Percentiles rank a stretch among this genome's conserved stretches.
Conservation (phyloP, 2,888 invertebrate species). For the Pandemis heparana region DNA sequence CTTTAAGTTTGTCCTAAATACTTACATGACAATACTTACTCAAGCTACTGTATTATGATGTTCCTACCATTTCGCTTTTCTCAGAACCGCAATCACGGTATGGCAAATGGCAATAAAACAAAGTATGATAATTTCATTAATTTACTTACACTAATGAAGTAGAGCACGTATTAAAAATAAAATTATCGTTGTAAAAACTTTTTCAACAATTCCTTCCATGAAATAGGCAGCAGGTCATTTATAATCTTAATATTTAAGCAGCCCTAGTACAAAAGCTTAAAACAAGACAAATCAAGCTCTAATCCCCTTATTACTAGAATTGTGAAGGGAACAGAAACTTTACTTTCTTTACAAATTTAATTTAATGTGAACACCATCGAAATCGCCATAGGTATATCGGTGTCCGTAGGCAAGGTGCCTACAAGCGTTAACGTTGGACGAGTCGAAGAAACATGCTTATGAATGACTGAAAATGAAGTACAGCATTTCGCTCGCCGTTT, state of each 20-base stretch:
- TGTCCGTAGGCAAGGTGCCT: no score
- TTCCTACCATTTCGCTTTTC: not conserved
- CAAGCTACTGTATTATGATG: no score
- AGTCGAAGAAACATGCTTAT: not conserved
- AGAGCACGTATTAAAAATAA: conserved; percentile 12
- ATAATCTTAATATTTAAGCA: not conserved
- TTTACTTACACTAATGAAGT: conserved; percentile 7
- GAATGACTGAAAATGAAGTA: not conserved
- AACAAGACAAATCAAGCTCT: not conserved
- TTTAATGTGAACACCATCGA: no score
- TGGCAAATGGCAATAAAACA: not conserved
- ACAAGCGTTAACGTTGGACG: not conserved
- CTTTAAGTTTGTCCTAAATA: no score
- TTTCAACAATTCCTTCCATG: conserved; percentile 7
- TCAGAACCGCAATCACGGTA: not conserved
- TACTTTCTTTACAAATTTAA: no score
- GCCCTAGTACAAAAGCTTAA: not conserved
- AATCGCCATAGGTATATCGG: not conserved
- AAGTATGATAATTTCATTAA: not conserved
- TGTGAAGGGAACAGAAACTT: not conserved
- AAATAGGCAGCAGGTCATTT: conserved; percentile 1
- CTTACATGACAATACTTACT: no score
- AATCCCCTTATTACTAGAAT: not conserved
- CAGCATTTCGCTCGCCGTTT: not conserved
- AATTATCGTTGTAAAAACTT: conserved; percentile 10